A percentile compares a stretch with the other conserved stretches of the same genome.
Evolutionary conservation across 2,113 vertebrate species (phyloP).

Genomic region (Dinomys branickii): DNA sequence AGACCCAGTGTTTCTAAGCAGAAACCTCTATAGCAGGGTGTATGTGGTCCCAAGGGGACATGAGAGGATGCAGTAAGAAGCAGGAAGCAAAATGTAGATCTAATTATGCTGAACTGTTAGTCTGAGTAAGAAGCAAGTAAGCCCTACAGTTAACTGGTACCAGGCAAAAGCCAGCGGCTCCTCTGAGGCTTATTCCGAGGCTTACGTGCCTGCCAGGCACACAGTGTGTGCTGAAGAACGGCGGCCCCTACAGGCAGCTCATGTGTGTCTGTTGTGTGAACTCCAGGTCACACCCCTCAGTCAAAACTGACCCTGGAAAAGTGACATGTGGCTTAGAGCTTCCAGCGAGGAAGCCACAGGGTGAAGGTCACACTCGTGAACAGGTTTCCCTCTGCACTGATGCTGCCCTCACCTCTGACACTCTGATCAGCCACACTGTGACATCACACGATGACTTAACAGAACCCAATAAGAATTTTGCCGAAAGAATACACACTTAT

Average conservation of each 20-base stretch:
- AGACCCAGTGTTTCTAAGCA: background rate
- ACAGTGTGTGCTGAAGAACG: background rate
- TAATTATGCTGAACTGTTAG: background rate
- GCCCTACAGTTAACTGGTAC: background rate
- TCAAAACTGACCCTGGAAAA: background rate
- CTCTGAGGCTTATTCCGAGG: background rate
- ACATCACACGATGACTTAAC: conserved; percentile 22
- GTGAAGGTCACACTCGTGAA: too few species aligned
- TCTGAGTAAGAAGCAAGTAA: background rate
- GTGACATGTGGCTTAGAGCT: background rate
- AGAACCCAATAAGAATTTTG: background rate
- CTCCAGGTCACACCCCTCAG: background rate
- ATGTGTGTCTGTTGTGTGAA: background rate
- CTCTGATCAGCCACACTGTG: background rate
- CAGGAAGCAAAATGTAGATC: background rate
- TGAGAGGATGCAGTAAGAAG: background rate
- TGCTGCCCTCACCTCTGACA: background rate
- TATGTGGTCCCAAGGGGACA: too few species aligned
- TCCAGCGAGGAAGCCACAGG: too few species aligned
- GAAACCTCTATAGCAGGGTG: background rate
- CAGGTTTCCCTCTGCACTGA: background rate
- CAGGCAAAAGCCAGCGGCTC: background rate
- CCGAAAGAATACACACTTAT: background rate
- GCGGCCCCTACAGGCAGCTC: fast-evolving
- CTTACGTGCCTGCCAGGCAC: background rate